Conservation (phyloP, 2,113 vertebrate species). For the Diphyllodes magnificus region DNA sequence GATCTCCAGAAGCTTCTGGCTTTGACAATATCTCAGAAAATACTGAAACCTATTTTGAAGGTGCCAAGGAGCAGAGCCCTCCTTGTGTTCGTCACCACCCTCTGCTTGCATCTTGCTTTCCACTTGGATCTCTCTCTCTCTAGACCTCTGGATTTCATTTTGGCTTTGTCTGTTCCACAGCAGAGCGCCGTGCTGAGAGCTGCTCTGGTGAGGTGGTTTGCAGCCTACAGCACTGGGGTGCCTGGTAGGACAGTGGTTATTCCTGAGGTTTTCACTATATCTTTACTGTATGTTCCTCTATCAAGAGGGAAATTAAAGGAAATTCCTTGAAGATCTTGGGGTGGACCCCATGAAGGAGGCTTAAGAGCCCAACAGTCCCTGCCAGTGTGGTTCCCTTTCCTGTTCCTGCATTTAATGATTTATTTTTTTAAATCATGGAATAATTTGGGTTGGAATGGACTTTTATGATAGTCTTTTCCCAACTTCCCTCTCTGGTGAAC, state of each 20-base stretch:
- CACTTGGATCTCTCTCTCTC: neutral
- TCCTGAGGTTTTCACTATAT: neutral
- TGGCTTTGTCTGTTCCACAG: neutral
- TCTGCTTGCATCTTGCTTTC: neutral
- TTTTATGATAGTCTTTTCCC: neutral
- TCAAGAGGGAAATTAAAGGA: neutral
- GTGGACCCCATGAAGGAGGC: neutral
- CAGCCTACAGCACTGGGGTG: neutral
- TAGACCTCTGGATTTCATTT: neutral
- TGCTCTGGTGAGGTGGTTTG: neutral
- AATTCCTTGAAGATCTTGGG: neutral
- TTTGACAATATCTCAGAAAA: neutral
- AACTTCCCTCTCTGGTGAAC: accelerated
- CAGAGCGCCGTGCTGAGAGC: neutral
- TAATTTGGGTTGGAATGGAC: neutral
- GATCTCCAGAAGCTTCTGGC: neutral
- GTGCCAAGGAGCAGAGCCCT: neutral
- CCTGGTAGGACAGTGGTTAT: neutral
- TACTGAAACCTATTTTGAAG: neutral
- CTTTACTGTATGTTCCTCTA: neutral
- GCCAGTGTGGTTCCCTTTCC: neutral
- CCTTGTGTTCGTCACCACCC: neutral
- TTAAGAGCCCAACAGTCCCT: neutral
- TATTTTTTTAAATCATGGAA: neutral
- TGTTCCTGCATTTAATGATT: neutral